phyloP scores from a whole-genome alignment of 2,113 vertebrate species.

The Prunella himalayana region DNA sequence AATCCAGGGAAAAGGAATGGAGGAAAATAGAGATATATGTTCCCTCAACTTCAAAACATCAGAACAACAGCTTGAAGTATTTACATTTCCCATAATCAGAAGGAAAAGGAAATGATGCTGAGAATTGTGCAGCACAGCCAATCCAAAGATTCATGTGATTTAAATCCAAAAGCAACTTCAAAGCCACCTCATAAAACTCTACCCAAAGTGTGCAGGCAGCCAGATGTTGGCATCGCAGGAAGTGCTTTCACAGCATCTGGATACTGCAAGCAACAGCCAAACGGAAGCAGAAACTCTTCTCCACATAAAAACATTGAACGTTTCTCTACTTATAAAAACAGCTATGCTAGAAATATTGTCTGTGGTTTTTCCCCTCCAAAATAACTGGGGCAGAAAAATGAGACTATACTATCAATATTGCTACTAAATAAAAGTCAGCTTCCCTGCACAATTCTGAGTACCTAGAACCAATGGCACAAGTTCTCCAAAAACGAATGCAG shows the following conservation, averaged over 20 bases:
- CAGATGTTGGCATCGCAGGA: conserved; percentile 8
- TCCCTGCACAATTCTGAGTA: not conserved
- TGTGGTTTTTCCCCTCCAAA: fast-evolving
- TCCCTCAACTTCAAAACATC: not conserved
- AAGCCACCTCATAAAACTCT: conserved; percentile 38
- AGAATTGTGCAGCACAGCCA: not conserved
- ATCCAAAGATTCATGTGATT: not conserved
- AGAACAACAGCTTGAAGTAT: conserved; percentile 41
- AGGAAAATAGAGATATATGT: not conserved
- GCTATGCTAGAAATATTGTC: fast-evolving
- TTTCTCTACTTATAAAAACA: not conserved
- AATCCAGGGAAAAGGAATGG: not conserved
- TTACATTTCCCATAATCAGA: conserved; percentile 15
- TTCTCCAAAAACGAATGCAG: not conserved
- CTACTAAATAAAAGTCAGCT: not conserved
- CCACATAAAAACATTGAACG: fast-evolving
- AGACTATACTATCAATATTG: not conserved
- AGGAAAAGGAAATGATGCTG: conserved; percentile 24
- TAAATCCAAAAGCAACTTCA: conserved; percentile 49
- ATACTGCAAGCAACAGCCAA: not conserved
- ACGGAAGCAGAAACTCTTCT: not conserved
- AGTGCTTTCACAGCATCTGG: conserved; percentile 28
- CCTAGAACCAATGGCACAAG: not conserved
- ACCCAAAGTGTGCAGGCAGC: not conserved
- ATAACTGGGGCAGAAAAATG: not conserved